A percentile compares a stretch with the other conserved stretches of the same genome.
Evolutionary conservation across 2,888 invertebrate genomes (phyloP).

Genomic region (Rambutsinella grinnellia): DNA sequence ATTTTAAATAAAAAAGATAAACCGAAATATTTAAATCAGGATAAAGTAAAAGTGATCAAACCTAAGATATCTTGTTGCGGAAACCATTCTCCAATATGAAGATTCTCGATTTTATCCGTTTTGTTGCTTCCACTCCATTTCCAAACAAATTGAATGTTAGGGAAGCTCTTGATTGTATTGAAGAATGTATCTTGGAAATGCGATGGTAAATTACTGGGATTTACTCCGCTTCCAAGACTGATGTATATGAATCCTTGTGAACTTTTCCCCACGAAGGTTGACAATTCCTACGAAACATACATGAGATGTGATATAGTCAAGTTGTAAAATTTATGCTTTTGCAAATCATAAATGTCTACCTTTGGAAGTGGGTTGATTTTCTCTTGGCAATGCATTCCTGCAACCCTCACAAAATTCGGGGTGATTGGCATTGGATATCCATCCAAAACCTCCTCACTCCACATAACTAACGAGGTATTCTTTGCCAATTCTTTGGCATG

Average conservation of each 20-base stretch:
- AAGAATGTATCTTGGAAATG: slow-evolving; percentile 47
- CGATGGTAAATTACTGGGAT: slow-evolving; percentile 37
- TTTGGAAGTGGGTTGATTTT: slow-evolving; percentile 27
- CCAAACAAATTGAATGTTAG: slow-evolving; percentile 61
- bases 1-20: no score
- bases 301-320: not conserved
- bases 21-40: not conserved
- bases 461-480: slow-evolving; percentile 52
- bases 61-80: slow-evolving; percentile 36
- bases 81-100: slow-evolving; percentile 36
- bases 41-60: not conserved
- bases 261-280: not conserved
- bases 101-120: slow-evolving; percentile 53
- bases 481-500: slow-evolving; percentile 36
- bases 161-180: slow-evolving; percentile 33
- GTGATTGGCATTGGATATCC: slow-evolving; percentile 41
- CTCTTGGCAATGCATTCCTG: slow-evolving; percentile 45
- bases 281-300: not conserved
- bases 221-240: slow-evolving; percentile 36
- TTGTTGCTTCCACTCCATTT: slow-evolving; percentile 56
- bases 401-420: slow-evolving; percentile 44
- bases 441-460: slow-evolving; percentile 44
- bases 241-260: slow-evolving; percentile 13
- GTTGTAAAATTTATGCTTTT: not conserved
- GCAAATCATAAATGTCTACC: slow-evolving; percentile 4